Evolutionary conservation across 2,797 vertebrate species (phyloP).

Genomic region (Ammospiza maritima): DNA sequence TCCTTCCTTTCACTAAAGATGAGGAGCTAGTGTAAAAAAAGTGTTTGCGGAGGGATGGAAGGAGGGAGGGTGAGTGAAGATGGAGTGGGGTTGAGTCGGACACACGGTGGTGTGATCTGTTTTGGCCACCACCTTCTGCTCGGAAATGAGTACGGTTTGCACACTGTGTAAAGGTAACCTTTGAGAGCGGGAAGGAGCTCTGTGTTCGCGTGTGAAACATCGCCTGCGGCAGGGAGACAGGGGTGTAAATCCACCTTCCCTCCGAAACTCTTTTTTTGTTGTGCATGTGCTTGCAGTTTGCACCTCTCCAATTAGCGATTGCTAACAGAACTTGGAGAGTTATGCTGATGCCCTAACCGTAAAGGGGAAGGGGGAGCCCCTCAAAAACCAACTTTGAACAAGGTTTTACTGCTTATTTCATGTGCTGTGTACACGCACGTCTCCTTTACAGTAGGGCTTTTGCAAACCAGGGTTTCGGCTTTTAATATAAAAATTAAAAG

Average conservation of each 20-base stretch:
- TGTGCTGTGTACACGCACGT: background rate
- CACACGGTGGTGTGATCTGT: background rate
- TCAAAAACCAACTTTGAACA: background rate
- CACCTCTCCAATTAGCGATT: conserved; percentile 26
- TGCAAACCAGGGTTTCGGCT: background rate
- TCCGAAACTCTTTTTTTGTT: background rate
- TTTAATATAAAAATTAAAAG: background rate
- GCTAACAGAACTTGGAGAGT: conserved; percentile 11
- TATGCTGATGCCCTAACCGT: background rate
- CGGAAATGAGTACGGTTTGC: background rate
- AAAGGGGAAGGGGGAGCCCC: background rate
- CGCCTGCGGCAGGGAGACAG: conserved; percentile 31
- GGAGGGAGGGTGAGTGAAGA: conserved; percentile 4
- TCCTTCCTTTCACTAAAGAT: background rate
- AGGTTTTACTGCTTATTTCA: background rate
- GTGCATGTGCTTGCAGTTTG: conserved; percentile 52
- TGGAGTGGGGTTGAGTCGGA: conserved; percentile 3
- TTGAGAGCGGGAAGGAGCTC: conserved; percentile 23
- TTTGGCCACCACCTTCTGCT: conserved; percentile 5
- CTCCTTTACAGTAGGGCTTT: background rate
- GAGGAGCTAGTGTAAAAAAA: background rate
- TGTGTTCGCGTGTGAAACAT: background rate
- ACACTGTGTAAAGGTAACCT: conserved; percentile 47
- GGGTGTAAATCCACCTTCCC: conserved; percentile 48
- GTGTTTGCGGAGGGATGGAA: background rate